Evolutionary conservation across 1,140 invertebrate species (phyloP).

Genomic region (Aplysia californica): DNA sequence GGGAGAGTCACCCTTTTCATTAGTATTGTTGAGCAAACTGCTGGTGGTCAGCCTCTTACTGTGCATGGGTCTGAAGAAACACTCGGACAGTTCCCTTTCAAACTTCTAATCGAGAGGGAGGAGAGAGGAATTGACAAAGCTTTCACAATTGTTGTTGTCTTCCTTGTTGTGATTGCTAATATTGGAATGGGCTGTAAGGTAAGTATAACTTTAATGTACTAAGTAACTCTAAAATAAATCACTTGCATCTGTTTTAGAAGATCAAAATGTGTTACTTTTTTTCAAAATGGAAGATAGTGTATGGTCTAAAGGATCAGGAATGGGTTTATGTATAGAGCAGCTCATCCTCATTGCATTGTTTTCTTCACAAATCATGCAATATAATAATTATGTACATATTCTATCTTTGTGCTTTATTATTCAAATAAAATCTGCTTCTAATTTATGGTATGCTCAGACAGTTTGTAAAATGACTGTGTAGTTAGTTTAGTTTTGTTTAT

Average conservation of each 20-base stretch:
- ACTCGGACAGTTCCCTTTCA: conserved; percentile 11
- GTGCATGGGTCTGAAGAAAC: neutral
- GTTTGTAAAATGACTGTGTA: no score
- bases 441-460: no score
- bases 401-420: no score
- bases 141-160: conserved; percentile 57
- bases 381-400: no score
- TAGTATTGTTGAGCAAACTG: neutral
- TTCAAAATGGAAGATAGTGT: neutral
- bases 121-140: conserved; percentile 50
- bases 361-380: neutral
- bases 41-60: neutral
- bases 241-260: no score
- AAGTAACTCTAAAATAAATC: no score
- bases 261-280: no score
- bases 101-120: conserved; percentile 48
- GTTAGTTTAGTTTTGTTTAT: no score
- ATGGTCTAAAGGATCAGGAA: neutral
- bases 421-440: no score
- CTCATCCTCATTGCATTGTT: neutral
- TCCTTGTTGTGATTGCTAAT: conserved; percentile 62
- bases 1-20: neutral
- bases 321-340: neutral
- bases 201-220: conserved; percentile 24
- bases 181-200: conserved; percentile 68